These are phyloP conservation scores for Patiria pectinifera DNA, from an alignment of 53 echinoderm and acorn worm genomes.

Conservation along the genomic window DNA sequence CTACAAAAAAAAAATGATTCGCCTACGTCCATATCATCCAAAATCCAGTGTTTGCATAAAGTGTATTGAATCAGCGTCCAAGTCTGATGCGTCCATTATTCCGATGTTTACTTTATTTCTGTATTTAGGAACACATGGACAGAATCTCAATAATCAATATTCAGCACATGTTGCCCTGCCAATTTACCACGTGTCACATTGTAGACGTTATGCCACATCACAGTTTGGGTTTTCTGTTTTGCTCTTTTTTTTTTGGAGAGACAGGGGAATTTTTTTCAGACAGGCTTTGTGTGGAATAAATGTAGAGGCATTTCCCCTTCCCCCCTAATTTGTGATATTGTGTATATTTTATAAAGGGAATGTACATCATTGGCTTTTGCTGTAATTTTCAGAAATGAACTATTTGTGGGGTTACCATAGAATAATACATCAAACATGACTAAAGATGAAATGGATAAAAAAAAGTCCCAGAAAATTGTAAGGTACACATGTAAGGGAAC, in stretches of 20 bases:
- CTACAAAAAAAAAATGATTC: background rate
- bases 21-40: background rate
- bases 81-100: background rate
- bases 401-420: no score
- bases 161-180: background rate
- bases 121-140: background rate
- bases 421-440: no score
- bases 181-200: background rate
- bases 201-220: background rate
- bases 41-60: background rate
- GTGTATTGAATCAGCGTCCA: background rate
- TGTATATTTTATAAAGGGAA: no score
- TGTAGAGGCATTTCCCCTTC: background rate
- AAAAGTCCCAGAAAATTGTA: no score
- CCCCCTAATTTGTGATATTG: no score
- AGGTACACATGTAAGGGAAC: no score
- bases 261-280: background rate
- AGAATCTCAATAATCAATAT: conserved; percentile 30
- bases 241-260: background rate
- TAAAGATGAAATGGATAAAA: no score
- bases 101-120: background rate
- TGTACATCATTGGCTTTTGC: no score
- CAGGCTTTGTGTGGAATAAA: background rate
- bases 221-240: background rate
- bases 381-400: no score